phyloP scores from a whole-genome alignment of 2,888 invertebrate species.

The Podabrus alpinus region DNA sequence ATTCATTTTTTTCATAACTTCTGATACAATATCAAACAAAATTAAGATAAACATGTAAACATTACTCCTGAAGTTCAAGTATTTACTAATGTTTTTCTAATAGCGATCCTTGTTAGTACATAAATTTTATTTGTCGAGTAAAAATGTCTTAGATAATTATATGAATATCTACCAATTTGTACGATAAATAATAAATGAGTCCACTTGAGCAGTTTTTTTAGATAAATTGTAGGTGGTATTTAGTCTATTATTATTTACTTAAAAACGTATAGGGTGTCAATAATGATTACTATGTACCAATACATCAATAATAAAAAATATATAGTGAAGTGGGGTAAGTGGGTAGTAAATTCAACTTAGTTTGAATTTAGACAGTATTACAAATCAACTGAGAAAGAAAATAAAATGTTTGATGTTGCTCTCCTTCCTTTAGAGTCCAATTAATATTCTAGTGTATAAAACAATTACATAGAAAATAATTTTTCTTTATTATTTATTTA shows the following conservation, averaged over 20 bases:
- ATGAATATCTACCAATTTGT: not conserved
- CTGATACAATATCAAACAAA: not conserved
- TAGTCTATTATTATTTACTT: not conserved
- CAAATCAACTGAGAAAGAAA: no score
- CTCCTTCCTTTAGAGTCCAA: no score
- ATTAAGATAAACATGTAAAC: not conserved
- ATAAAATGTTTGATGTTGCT: no score
- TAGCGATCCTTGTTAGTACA: not conserved
- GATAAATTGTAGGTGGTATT: not conserved
- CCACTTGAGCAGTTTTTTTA: not conserved
- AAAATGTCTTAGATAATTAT: not conserved
- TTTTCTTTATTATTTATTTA: no score
- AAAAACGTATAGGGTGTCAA: not conserved
- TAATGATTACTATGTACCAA: not conserved
- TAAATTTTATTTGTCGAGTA: not conserved
- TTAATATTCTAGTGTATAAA: no score
- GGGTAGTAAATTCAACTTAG: no score
- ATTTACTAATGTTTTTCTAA: not conserved
- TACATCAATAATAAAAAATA: not conserved
- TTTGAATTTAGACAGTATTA: no score
- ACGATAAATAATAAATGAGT: not conserved
- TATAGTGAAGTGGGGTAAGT: no score
- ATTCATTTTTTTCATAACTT: not conserved
- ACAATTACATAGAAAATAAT: no score
- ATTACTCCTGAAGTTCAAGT: not conserved